Base-by-base conservation (phyloP, 2,113 vertebrate species). In the Lamprotornis superbus region DNA sequence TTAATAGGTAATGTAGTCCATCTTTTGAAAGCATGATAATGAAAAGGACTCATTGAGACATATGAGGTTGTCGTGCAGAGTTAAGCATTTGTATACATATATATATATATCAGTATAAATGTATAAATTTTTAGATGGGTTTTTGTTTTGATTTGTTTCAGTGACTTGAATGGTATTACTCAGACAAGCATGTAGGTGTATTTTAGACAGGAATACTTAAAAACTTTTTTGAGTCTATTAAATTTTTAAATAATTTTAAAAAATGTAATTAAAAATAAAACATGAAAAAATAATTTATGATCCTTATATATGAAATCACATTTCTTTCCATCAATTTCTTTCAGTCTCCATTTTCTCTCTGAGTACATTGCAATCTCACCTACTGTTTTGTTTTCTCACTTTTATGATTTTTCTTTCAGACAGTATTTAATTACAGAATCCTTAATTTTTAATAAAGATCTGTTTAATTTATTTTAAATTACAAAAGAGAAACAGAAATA, bases 291-390 rank as follows among this genome's bases (percentile, higher is more conserved):
- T 40, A 24, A n/a, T 33, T 35, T 12, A 15, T 55, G 42, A 13
- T 33, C 3, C 1, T 16, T 42, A 6, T n/a, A 16, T 55, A 67
- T 40, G 20, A 49, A 47, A 52, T 28, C 3, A 2, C 2, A 23
- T 40, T 75, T 79, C 14, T 71, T 85, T 57, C n/a, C 21, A 60
- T 10, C 23, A 30, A 47, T 5, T 57, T 52, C 13, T n/a, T 57
- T 77, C 15, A 16, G 19, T 35, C 7, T 79, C 28, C 9, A 11
- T 67, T 71, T 79, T 42, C 7, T 64, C 39, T 52, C 24, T 47
- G 23, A 75, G 37, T 30, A 56, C 1, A 12, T 57, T 69, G 16
- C 5, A 83, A 42, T 47, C 11, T 39, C 33, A 69, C 15, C 13
- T 68, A 37, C 7, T 30, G 8, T 9, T 84, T 55, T 80, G 6